Base-by-base conservation (phyloP, 2,113 vertebrate species). In the Oxygymnocypris stewartii region DNA sequence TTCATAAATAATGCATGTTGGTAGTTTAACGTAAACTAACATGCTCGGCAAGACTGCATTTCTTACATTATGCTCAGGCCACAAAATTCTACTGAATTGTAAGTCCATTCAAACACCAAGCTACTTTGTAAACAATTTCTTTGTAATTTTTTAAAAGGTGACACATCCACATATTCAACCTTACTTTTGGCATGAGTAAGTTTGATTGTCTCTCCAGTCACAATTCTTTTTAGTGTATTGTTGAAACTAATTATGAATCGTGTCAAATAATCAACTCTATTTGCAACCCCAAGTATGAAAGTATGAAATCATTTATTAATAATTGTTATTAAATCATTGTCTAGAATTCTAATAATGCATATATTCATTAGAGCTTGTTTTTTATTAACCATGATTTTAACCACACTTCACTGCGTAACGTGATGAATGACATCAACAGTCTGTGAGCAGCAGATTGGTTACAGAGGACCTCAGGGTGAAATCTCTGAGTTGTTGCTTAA, bases 401-500 rank as follows among this genome's bases (percentile, higher is more conserved):
- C 35, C 18, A 11, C 18, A 20, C 5, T 25, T 75, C 12, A 25
- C 40, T 47, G 37, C 23, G 2, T 82, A 31, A 20, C 12, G 2
- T 28, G 3, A 67, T 25, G 7, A 20, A 40, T 40, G 16, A 4
- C 69, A 40, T 84, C 25, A 25, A 37, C 13, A 42, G 20, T 75
- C 61, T 65, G 20, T 75, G 51, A 89, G 82, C 85, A 89, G 85
- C 71, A 49, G 80, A 82, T 9, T 6, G 69, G 57, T 87, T 69
- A 77, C 76, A 49, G 18, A 14, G 12, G 23, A 73, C 9, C 59
- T 57, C 54, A 4, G 20, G 2, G 11, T 61, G 18, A 42, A 12
- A 25, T 75, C 11, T 47, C n/a, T 47, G 61, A 25, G 57, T 31
- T 80, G 6, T 37, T 42, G 42, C 9, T 42, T 61, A 11, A 80